Conservation (phyloP, 2,113 vertebrate species). For the Callionymus lyra region DNA sequence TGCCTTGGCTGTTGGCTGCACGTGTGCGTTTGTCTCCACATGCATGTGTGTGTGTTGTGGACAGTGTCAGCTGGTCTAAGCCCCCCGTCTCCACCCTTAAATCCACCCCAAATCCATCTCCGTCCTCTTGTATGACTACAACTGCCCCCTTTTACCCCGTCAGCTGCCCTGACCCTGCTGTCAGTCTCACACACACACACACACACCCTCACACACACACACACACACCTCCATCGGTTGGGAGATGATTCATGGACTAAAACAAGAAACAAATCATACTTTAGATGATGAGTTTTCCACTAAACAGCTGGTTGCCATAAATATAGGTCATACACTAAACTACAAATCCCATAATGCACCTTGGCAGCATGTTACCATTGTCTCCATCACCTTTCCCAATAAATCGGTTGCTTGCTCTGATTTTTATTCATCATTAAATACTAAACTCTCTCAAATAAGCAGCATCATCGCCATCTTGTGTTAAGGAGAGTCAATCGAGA, state of each 20-base stretch:
- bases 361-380: too few relatives aligned
- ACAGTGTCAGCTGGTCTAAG: slow-evolving; percentile 56
- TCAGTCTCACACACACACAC: slow-evolving; percentile 18
- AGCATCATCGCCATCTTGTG: too few relatives aligned
- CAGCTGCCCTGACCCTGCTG: slow-evolving; percentile 50
- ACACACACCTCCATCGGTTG: slow-evolving; percentile 1
- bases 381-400: too few relatives aligned
- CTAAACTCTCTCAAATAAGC: too few relatives aligned
- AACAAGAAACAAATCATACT: too few relatives aligned
- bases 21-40: slow-evolving; percentile 12
- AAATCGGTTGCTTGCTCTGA: too few relatives aligned
- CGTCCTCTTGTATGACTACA: slow-evolving; percentile 28
- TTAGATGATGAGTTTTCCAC: background rate
- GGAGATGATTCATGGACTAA: slow-evolving; percentile 12
- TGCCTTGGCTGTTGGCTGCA: slow-evolving; percentile 1
- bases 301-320: background rate
- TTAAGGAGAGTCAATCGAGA: too few relatives aligned
- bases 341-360: too few relatives aligned
- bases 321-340: too few relatives aligned
- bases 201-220: background rate
- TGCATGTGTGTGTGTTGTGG: slow-evolving; percentile 25
- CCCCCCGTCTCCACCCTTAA: slow-evolving; percentile 43
- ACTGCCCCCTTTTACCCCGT: slow-evolving; percentile 24
- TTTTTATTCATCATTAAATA: too few relatives aligned
- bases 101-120: slow-evolving; percentile 54